Percentiles rank a stretch among this genome's conserved stretches.
These are phyloP conservation scores for Acropternis orthonyx DNA, from an alignment of 2,797 vertebrate genomes.

Conservation along the genomic window DNA sequence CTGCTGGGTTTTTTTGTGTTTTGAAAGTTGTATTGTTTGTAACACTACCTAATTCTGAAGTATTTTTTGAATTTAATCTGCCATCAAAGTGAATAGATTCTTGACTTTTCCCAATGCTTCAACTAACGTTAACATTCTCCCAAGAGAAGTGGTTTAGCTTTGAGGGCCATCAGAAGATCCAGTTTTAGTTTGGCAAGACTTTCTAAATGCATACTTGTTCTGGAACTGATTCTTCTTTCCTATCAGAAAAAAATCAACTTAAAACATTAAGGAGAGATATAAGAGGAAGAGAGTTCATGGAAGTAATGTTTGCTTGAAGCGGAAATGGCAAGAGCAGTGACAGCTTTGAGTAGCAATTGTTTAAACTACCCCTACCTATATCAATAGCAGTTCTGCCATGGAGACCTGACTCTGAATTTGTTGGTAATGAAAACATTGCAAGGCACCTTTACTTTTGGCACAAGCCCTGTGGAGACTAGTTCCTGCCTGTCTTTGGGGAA, in stretches of 20 bases:
- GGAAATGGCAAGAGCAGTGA: neutral
- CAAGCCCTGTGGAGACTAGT: neutral
- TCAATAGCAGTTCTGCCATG: neutral
- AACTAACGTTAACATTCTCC: neutral
- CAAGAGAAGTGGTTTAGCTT: neutral
- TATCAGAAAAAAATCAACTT: neutral
- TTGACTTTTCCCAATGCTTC: neutral
- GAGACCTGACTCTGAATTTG: neutral
- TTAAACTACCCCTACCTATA: neutral
- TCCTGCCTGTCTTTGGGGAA: neutral
- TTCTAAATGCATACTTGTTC: neutral
- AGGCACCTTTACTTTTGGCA: neutral
- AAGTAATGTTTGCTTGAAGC: neutral
- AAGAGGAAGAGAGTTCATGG: neutral
- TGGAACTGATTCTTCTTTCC: neutral
- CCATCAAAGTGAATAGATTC: neutral
- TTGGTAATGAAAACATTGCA: neutral
- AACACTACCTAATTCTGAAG: neutral
- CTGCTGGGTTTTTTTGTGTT: neutral
- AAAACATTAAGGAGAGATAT: neutral
- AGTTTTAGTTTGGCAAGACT: neutral
- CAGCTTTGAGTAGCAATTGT: neutral
- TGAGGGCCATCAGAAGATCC: neutral
- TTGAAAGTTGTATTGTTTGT: neutral
- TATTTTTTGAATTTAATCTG: conserved; percentile 16